phyloP scores from a whole-genome alignment of 2,888 invertebrate species.

The Netelia melanura region DNA sequence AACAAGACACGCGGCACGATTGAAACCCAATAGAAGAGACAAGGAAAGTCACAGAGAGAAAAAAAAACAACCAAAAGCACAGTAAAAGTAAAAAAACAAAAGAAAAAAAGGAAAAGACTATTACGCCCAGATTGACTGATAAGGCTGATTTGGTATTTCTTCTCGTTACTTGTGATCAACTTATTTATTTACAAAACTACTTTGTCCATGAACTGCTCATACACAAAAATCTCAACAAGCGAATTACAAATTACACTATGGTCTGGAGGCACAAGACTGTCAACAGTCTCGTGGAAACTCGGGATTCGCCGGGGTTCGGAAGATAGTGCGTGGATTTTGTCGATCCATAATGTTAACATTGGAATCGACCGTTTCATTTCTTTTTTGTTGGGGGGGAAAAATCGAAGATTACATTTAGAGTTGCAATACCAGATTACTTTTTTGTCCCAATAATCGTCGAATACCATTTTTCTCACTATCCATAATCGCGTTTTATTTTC shows the following conservation, averaged over 20 bases:
- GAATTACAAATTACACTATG: constrained; percentile 71
- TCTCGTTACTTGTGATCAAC: constrained; percentile 73
- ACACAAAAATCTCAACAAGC: constrained; percentile 70
- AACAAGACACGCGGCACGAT: constrained; percentile 33
- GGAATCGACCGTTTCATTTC: constrained; percentile 18
- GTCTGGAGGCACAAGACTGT: constrained; percentile 69
- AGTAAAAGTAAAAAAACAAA: constrained; percentile 25
- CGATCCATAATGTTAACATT: constrained; percentile 39
- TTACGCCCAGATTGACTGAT: constrained; percentile 71
- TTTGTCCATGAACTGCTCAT: constrained; percentile 72
- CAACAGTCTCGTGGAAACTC: constrained; percentile 71
- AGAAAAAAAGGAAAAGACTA: constrained; percentile 45
- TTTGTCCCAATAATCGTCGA: constrained; percentile 14
- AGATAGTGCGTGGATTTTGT: constrained; percentile 61
- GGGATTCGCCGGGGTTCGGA: constrained; percentile 63
- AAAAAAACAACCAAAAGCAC: constrained; percentile 12
- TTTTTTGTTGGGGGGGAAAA: constrained; percentile 34
- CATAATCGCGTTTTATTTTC: constrained; percentile 8
- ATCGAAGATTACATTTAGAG: constrained; percentile 44
- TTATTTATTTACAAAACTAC: constrained; percentile 79
- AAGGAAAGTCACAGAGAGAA: constrained; percentile 25
- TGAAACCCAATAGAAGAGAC: constrained; percentile 26
- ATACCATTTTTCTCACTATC: not conserved
- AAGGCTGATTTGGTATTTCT: constrained; percentile 78
- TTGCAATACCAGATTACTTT: not conserved